These are phyloP conservation scores for Rhabdophis nuchalis DNA, from an alignment of 2,797 vertebrate species.

Conservation along the genomic window DNA sequence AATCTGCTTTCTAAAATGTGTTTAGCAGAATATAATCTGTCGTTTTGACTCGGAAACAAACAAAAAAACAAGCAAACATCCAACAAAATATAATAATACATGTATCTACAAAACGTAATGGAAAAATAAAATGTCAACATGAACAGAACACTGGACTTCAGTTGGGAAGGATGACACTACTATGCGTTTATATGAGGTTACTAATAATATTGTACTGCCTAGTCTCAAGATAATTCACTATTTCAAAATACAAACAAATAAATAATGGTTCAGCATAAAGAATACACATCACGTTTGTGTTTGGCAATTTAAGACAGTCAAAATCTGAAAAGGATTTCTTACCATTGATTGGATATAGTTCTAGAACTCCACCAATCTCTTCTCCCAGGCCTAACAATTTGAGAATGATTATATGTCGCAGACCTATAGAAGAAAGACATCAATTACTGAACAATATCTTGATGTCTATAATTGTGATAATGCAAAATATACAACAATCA, in stretches of 20 bases:
- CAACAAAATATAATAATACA: neutral
- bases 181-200: neutral
- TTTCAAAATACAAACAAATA: neutral
- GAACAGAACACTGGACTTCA: neutral
- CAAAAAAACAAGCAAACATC: neutral
- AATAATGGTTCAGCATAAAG: neutral
- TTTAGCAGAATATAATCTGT: neutral
- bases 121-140: neutral
- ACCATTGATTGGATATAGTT: constrained; percentile 97
- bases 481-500: neutral
- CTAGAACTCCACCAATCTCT: constrained; percentile 87
- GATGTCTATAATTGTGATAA: neutral
- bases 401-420: constrained; percentile 91
- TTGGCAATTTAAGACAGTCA: neutral
- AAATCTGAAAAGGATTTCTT: constrained; percentile 59
- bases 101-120: neutral
- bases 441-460: neutral
- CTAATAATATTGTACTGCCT: neutral
- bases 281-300: neutral
- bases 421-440: constrained; percentile 70
- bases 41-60: neutral
- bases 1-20: neutral
- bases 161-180: neutral
- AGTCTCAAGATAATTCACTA: neutral
- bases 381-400: constrained; percentile 86